phyloP scores from a whole-genome alignment of 2,113 vertebrate genomes.

The Entelurus aequoreus region DNA sequence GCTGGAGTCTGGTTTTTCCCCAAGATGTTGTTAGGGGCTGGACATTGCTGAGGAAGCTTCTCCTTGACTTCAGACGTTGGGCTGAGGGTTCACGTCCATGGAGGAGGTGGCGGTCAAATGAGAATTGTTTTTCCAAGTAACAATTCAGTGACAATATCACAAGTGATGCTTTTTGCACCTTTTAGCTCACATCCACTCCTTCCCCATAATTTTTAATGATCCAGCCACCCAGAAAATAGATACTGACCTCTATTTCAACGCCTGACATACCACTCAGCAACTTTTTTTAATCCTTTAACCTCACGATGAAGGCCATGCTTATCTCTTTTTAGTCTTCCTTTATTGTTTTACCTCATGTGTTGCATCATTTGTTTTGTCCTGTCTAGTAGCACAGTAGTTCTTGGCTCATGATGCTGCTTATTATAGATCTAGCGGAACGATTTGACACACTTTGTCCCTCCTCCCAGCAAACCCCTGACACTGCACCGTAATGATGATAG shows the following conservation, averaged over 20 bases:
- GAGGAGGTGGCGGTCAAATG: too few species aligned
- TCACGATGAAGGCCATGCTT: background rate
- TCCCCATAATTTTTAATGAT: conserved; percentile 31
- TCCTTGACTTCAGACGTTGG: too few species aligned
- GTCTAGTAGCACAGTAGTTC: conserved; percentile 11
- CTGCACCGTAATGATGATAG: conserved; percentile 16
- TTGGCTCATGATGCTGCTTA: conserved; percentile 23
- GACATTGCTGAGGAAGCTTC: too few species aligned
- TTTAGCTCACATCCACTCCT: conserved; percentile 2
- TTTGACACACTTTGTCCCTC: conserved; percentile 11
- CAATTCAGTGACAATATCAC: conserved; percentile 5
- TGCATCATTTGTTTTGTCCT: background rate
- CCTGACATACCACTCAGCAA: conserved; percentile 26
- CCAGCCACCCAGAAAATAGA: conserved; percentile 35
- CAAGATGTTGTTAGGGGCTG: too few species aligned
- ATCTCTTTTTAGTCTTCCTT: background rate
- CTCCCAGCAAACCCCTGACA: conserved; percentile 10
- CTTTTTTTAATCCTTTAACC: conserved; percentile 25
- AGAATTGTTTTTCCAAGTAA: background rate
- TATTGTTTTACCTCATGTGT: background rate
- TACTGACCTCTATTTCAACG: conserved; percentile 26
- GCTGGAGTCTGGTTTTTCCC: too few species aligned
- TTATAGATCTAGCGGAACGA: conserved; percentile 29
- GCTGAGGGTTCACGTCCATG: too few species aligned
- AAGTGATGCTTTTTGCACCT: conserved; percentile 23